Conservation (phyloP, 2,888 invertebrate species). For the Rhingia campestris region DNA sequence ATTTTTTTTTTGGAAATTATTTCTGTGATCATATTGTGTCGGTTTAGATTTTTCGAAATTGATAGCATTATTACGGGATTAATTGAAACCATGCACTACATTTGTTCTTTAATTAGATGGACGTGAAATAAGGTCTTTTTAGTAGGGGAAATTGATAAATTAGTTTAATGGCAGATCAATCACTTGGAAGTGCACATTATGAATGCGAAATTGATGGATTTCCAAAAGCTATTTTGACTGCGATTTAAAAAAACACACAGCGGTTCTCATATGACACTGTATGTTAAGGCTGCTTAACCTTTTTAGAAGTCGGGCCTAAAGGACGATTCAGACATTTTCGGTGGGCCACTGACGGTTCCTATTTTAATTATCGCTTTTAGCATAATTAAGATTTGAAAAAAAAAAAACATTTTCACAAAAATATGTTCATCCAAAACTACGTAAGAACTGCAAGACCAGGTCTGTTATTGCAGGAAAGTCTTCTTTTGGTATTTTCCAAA, state of each 20-base stretch:
- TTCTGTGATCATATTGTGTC: constrained; percentile 52
- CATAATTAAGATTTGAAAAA: no score
- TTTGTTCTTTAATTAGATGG: constrained; percentile 11
- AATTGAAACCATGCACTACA: constrained; percentile 39
- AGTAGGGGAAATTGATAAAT: not conserved
- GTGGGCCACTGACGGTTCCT: no score
- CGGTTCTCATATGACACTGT: no score
- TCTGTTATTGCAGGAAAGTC: no score
- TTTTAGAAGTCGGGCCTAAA: no score
- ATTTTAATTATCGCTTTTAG: no score
- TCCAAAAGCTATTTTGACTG: constrained; percentile 2
- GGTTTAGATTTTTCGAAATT: constrained; percentile 69
- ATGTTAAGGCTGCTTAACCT: no score
- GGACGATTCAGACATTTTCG: no score
- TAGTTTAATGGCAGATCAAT: constrained; percentile 4
- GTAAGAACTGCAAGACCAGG: no score
- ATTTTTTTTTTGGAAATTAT: constrained; percentile 38
- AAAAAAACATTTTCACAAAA: no score
- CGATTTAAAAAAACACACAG: not conserved
- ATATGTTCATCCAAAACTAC: no score
- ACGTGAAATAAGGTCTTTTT: not conserved
- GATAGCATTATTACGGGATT: constrained; percentile 65
- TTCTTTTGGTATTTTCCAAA: no score
- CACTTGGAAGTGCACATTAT: not conserved
- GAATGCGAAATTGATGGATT: not conserved